phyloP scores from a whole-genome alignment of 2,888 invertebrate genomes.

The Lochmaea crataegi region DNA sequence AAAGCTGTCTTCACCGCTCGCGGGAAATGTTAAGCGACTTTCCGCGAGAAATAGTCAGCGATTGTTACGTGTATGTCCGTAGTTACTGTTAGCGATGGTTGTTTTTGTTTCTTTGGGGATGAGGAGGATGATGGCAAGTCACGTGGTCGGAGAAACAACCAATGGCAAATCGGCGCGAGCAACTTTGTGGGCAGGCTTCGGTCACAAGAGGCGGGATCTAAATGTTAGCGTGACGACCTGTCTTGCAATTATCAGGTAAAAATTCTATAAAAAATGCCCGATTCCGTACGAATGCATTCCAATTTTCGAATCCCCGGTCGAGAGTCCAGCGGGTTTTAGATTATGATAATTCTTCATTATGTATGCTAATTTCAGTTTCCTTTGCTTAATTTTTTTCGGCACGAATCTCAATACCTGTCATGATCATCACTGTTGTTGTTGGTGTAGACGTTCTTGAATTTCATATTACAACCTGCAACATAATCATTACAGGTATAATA shows the following conservation, averaged over 20 bases:
- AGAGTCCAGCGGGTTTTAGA: conserved; percentile 20
- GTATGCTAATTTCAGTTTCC: conserved; percentile 38
- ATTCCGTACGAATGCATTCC: conserved; percentile 50
- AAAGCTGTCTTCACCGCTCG: conserved; percentile 25
- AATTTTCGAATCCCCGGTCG: conserved; percentile 43
- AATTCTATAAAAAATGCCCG: conserved; percentile 56
- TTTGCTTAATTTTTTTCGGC: conserved; percentile 29
- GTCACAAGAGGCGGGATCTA: conserved; percentile 61
- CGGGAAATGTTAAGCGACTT: conserved; percentile 53
- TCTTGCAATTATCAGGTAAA: conserved; percentile 62
- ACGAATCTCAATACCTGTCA: conserved; percentile 26
- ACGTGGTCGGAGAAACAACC: conserved; percentile 62
- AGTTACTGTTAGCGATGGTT: conserved; percentile 66
- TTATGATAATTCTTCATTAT: conserved; percentile 43
- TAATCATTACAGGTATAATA: too few relatives aligned
- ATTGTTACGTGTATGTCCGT: conserved; percentile 65
- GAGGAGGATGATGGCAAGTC: conserved; percentile 65
- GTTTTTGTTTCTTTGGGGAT: conserved; percentile 67
- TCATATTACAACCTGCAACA: neutral
- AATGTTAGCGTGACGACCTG: conserved; percentile 62
- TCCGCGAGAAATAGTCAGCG: conserved; percentile 64
- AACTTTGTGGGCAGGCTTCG: conserved; percentile 64
- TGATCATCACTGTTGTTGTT: neutral
- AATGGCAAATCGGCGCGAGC: conserved; percentile 62
- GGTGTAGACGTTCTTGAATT: neutral